Evolutionary conservation across 1,140 invertebrate species (phyloP), one percentile per base, ranked within the genome.

Genomic region (Saccostrea glomerata): DNA sequence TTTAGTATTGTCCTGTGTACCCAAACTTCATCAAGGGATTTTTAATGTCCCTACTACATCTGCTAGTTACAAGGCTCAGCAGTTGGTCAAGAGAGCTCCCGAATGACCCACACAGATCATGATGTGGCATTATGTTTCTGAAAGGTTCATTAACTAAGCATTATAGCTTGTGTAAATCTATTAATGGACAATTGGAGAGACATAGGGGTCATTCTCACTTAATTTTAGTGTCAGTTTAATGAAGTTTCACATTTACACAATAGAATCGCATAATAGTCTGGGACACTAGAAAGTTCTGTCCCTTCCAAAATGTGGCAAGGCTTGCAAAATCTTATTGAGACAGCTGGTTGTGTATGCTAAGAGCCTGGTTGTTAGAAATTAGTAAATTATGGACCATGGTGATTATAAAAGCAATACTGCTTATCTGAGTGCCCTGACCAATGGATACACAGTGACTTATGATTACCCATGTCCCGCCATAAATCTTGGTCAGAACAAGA

Each of bases 101-200:
- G 5, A 63, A 6, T 73, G 25, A 23, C 70, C 9, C 12, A 25
- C 70, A 30, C 23, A 13, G 23, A 73, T 73, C 15, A 13, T 73
- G 70, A 30, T 73, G 15, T 73, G 70, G 25, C 70, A 73, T 73
- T 73, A 36, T 73, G 70, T 73, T 15, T 23, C 70, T 30, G 70
- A 36, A 73, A 73, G 70, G 70, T 25, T 73, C 70, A 73, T 73
- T 73, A 73, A 73, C 70, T 73, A 25, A 30, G n/a, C 70, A 73
- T 73, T 73, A 73, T 73, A 13, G 70, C 5, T 60, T 30, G 70
- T 73, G 70, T 73, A 73, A 73, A 73, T 73, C 25, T 73, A 73
- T 73, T 73, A 73, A 9, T 30, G 70, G 13, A 73, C 70, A 73
- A 60, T 47, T 3, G 70, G 23, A 73, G 70, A 73, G 13, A 73